Evolutionary conservation across 2,113 vertebrate species (phyloP), one percentile per base, ranked within the genome.

Genomic region (Turnix velox): DNA sequence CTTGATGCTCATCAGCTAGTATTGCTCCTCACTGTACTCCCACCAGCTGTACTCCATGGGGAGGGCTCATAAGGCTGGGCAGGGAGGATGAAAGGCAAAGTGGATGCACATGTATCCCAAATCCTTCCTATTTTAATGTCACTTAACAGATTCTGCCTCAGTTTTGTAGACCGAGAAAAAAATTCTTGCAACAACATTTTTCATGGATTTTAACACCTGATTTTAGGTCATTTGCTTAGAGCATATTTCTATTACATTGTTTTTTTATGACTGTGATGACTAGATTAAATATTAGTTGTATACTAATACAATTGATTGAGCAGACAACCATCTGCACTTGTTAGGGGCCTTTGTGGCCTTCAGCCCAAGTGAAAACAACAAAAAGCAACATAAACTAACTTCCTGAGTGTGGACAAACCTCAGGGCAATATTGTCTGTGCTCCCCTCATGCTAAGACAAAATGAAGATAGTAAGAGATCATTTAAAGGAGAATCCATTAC

Each of bases 41-140:
- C 40, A 72, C 20, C 25, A 57, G 8, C 18, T 72, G 55, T n/a
- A n/a, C n/a, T n/a, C n/a, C n/a, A 39, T 46, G 43, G 27, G 0
- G 17, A 46, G 8, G 12, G 23, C 45, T 51, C 22, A 6, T 5
- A 59, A 33, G 18, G 28, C 17, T 61, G 20, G 22, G 14, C 23
- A 74, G 52, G 28, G 33, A 72, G 14, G 7, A n/a, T 8, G 18
- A 69, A 5, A 18, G 7, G 8, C 57, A 88, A 52, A 33, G 10
- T 2, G 0, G 16, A 42, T 2, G 4, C 46, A 51, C n/a, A n/a
- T n/a, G n/a, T n/a, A n/a, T 0, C 14, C 15, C 14, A 7, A 61
- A 0, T 68, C 31, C 48, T 61, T 84, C 65, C 81, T 6, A 8
- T 71, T 71, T 89, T 59, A 57, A 87, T 85, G 31, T 67, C 31